Base-by-base conservation (phyloP, 92 coral and sea anemone species). In the Porites cylindrica region DNA sequence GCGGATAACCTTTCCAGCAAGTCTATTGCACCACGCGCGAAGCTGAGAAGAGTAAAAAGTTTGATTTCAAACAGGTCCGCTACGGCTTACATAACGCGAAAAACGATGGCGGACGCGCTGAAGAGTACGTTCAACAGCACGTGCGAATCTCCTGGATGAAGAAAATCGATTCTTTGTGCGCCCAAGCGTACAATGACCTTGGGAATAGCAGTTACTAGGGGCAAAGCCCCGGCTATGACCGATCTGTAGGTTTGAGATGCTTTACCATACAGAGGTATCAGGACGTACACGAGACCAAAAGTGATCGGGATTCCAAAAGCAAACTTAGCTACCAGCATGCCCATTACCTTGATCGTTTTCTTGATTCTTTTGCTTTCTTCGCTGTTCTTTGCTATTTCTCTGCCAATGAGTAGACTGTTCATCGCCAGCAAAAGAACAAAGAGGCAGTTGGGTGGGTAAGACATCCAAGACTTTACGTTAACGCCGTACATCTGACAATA, bases 41-140 rank as follows among this genome's bases (percentile, higher is more conserved):
- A 29, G 3, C 32, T 29, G 0, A 29, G 32, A 2, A 29, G 32
- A 29, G 32, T 29, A 29, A 29, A 29, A 29, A 29, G 32, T 29
- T 29, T 29, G 24, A 43, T 70, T 60, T 21, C 16, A 73, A 0
- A 72, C 51, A 94, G 75, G 29, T 91, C 91, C 0, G 95, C 95
- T n/a, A n/a, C n/a, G n/a, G n/a, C n/a, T 76, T 91, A 95, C 88
- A 94, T 81, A 13, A 86, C 87, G 17, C 97, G 92, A 72, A 85
- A 91, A 1, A 90, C 85, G 8, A 85, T 64, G 7, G 94, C 87
- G 1, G 88, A 63, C 2, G 67, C 79, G 4, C 75, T 89, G 79
- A 78, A 90, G 26, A 87, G 29, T 8, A 56, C 50, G 19, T 76
- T 65, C 16, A 89, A 88, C 5, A 91, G 52, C n/a, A 72, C 77